Percentiles rank a stretch among this genome's conserved stretches.
These are phyloP conservation scores for Saccostrea glomerata DNA, from an alignment of 1,140 invertebrate genomes.

Conservation along the genomic window DNA sequence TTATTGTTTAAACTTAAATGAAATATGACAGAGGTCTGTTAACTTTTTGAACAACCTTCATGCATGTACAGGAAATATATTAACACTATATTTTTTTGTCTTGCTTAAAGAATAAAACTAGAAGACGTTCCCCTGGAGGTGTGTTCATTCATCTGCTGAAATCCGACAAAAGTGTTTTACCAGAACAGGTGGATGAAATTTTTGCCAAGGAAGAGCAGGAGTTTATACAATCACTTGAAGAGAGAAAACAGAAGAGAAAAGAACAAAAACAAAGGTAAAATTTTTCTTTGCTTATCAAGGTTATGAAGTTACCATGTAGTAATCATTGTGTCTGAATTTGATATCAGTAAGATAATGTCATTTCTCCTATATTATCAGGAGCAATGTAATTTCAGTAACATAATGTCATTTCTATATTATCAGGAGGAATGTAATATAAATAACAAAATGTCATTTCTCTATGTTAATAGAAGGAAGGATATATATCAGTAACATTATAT, in stretches of 20 bases:
- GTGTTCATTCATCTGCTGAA: conserved; percentile 90
- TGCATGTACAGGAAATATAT: no score
- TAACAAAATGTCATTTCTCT: neutral
- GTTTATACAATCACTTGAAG: conserved; percentile 37
- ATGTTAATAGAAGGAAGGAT: neutral
- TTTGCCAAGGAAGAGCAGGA: conserved; percentile 82
- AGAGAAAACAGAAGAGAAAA: conserved; percentile 12
- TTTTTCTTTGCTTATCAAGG: neutral
- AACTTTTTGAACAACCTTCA: no score
- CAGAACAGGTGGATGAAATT: conserved; percentile 85
- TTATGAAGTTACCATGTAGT: no score
- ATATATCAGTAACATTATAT: neutral
- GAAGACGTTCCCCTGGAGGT: conserved; percentile 90
- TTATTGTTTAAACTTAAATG: no score
- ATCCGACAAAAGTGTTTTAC: conserved; percentile 85
- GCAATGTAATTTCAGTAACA: no score
- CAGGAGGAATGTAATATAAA: no score
- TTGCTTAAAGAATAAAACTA: conserved; percentile 85
- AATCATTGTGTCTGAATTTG: neutral
- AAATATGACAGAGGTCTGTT: no score
- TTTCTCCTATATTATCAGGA: neutral
- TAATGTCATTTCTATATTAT: no score
- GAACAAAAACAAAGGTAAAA: conserved; percentile 40
- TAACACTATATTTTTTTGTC: neutral
- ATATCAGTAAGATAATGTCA: neutral